Conservation (phyloP, 2,797 vertebrate genomes). For the Benthosema pterotum region DNA sequence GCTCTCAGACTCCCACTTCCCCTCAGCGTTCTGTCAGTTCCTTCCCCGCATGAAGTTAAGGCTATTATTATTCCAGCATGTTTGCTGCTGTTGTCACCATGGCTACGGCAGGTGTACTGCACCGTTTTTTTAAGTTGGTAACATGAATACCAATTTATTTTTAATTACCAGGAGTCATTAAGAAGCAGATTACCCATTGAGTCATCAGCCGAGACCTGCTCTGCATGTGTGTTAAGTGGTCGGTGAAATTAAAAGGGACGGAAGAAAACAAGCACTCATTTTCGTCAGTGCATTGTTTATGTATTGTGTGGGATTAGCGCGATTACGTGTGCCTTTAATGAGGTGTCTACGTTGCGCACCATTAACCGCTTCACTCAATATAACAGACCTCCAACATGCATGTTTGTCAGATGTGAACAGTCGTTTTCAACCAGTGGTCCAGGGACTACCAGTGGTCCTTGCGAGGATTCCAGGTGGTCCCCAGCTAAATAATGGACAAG, state of each 20-base stretch:
- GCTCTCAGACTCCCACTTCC: constrained; percentile 35
- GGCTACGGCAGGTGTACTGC: constrained; percentile 68
- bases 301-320: constrained; percentile 21
- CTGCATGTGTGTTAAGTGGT: constrained; percentile 60
- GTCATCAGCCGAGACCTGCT: constrained; percentile 50
- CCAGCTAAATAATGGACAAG: no score
- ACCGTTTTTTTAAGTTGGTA: constrained; percentile 64
- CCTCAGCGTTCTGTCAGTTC: constrained; percentile 42
- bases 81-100: constrained; percentile 61
- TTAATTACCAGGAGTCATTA: constrained; percentile 67
- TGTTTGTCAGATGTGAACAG: not conserved
- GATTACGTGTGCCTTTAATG: constrained; percentile 19
- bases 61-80: constrained; percentile 54
- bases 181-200: constrained; percentile 62
- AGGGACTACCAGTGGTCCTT: no score
- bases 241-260: constrained; percentile 58
- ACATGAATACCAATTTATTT: constrained; percentile 67
- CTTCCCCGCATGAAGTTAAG: constrained; percentile 28
- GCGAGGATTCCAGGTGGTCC: no score
- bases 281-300: constrained; percentile 18
- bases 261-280: constrained; percentile 54
- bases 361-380: constrained; percentile 9
- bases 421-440: no score
- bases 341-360: constrained; percentile 14
- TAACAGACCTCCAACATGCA: not conserved